Evolutionary conservation across 2,888 invertebrate species (phyloP).

Genomic region (Aphrophora alni): DNA sequence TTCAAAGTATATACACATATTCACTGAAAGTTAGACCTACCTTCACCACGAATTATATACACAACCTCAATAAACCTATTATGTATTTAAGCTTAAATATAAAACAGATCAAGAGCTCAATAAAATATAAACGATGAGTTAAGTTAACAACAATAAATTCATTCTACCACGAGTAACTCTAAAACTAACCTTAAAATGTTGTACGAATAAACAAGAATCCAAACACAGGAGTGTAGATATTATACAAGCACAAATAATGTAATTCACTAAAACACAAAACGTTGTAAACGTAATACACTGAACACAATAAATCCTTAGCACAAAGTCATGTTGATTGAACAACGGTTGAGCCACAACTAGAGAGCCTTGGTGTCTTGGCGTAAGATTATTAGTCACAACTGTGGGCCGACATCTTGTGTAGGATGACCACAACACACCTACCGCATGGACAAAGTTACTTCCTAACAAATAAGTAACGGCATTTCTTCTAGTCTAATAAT

Average conservation of each 20-base stretch:
- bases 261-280: neutral
- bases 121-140: no score
- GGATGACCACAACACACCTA: constrained; percentile 2
- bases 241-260: no score
- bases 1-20: no score
- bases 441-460: neutral
- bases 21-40: no score
- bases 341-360: neutral
- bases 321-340: neutral
- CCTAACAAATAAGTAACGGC: neutral
- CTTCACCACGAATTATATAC: no score
- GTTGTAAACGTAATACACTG: neutral
- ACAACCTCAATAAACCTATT: no score
- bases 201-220: neutral
- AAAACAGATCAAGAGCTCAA: no score
- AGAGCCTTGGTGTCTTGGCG: neutral
- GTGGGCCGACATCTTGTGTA: neutral
- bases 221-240: no score
- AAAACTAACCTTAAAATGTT: neutral
- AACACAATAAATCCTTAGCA: neutral
- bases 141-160: no score
- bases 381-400: neutral
- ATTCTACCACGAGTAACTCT: no score
- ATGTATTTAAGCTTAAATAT: no score
- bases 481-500: neutral